Percentiles rank a stretch among this genome's conserved stretches.
Evolutionary conservation across 2,113 vertebrate genomes (phyloP).

Genomic region (Arvicanthis niloticus): DNA sequence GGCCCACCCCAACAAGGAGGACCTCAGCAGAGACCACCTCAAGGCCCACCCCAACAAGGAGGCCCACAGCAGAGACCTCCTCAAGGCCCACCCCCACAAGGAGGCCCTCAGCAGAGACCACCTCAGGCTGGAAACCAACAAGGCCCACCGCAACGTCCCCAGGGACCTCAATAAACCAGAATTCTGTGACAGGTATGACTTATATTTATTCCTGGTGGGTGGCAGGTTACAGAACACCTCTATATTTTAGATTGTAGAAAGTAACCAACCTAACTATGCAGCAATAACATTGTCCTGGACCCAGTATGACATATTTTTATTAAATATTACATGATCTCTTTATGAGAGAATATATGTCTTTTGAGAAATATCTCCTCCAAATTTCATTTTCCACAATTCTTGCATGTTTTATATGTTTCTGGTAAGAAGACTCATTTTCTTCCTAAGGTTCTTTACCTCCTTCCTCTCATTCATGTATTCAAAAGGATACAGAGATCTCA

Average conservation of each 20-base stretch:
- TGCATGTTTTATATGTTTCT: neutral
- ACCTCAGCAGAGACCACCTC: too few relatives aligned
- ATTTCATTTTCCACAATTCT: neutral
- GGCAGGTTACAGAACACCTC: too few relatives aligned
- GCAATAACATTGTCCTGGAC: neutral
- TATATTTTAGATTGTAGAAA: neutral
- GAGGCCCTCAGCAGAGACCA: neutral
- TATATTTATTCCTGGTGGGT: neutral
- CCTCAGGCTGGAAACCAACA: neutral
- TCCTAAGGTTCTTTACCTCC: neutral
- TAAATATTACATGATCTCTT: neutral
- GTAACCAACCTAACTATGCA: neutral
- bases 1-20: too few relatives aligned
- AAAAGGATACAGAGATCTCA: neutral
- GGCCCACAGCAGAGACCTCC: too few relatives aligned
- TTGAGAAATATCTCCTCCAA: neutral
- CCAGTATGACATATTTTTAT: neutral
- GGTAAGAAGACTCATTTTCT: neutral
- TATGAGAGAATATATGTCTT: neutral
- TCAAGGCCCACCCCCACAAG: neutral
- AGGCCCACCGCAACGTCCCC: neutral
- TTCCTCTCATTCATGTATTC: neutral
- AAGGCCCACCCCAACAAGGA: too few relatives aligned
- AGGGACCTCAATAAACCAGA: neutral
- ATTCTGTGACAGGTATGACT: neutral